Evolutionary conservation across 1,140 invertebrate genomes (phyloP).

Genomic region (Yoshiicerus persimilis): DNA sequence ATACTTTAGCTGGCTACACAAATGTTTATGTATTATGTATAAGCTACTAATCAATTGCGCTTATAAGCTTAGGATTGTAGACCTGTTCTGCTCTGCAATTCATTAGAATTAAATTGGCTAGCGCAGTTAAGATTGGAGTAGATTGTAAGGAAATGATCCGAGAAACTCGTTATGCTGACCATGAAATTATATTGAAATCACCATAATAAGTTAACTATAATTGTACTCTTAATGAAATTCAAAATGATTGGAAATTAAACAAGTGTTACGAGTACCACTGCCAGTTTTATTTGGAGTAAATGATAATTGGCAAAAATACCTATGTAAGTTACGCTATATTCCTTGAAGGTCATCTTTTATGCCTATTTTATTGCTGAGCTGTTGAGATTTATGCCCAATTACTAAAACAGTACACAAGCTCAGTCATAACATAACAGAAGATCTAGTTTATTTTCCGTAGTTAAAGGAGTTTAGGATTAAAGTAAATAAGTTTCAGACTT

Average conservation of each 20-base stretch:
- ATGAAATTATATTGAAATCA: background rate
- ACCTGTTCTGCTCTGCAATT: background rate
- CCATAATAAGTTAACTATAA: background rate
- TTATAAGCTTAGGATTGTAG: background rate
- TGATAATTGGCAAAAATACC: constrained; percentile 3
- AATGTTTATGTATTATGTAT: background rate
- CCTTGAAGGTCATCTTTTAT: background rate
- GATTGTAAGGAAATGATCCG: background rate
- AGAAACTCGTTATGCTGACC: background rate
- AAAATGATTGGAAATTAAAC: background rate
- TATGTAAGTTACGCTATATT: background rate
- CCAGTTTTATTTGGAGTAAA: background rate
- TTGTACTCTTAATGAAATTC: background rate
- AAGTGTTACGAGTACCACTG: background rate
- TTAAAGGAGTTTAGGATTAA: background rate
- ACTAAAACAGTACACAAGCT: background rate
- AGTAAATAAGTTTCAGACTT: background rate
- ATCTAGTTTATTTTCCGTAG: background rate
- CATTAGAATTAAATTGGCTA: background rate
- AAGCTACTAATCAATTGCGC: background rate
- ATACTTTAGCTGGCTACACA: background rate
- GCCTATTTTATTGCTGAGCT: background rate
- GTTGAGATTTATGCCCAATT: constrained; percentile 10
- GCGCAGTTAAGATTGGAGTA: background rate
- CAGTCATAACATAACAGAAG: background rate